Evolutionary conservation across 2,113 vertebrate species (phyloP).

Genomic region (Perognathus longimembris): DNA sequence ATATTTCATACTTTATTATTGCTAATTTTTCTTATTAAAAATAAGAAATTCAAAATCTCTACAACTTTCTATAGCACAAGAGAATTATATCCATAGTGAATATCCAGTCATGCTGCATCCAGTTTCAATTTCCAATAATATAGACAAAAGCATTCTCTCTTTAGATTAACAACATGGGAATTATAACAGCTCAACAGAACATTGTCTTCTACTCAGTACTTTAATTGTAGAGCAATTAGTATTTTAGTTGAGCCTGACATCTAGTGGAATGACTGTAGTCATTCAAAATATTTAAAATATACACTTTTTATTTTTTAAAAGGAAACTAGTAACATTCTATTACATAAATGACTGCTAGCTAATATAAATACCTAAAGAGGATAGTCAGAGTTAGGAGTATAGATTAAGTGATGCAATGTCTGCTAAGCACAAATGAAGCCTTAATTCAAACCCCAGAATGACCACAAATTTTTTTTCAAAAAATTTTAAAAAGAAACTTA

Average conservation of each 20-base stretch:
- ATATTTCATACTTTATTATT: slow-evolving; percentile 15
- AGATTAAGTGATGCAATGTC: no score
- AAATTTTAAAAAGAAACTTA: no score
- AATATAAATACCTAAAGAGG: not conserved
- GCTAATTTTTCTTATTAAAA: not conserved
- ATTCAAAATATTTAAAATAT: slow-evolving; percentile 56
- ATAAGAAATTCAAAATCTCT: slow-evolving; percentile 18
- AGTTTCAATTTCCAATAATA: slow-evolving; percentile 37
- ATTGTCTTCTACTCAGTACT: not conserved
- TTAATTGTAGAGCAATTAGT: slow-evolving; percentile 4
- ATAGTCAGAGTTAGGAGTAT: no score
- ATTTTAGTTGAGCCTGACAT: slow-evolving; percentile 73
- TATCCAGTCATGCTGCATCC: not conserved
- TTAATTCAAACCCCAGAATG: no score
- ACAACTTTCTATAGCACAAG: not conserved
- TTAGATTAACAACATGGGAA: slow-evolving; percentile 36
- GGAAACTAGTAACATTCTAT: not conserved
- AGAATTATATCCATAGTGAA: not conserved
- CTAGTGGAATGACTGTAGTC: slow-evolving; percentile 65
- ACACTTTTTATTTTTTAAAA: not conserved
- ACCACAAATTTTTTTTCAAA: no score
- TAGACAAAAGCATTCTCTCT: slow-evolving; percentile 17
- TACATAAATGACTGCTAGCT: slow-evolving; percentile 17
- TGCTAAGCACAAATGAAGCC: no score
- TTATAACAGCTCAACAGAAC: not conserved